phyloP scores from a whole-genome alignment of 2,888 invertebrate species.

The Macrosoma leucophasiata region DNA sequence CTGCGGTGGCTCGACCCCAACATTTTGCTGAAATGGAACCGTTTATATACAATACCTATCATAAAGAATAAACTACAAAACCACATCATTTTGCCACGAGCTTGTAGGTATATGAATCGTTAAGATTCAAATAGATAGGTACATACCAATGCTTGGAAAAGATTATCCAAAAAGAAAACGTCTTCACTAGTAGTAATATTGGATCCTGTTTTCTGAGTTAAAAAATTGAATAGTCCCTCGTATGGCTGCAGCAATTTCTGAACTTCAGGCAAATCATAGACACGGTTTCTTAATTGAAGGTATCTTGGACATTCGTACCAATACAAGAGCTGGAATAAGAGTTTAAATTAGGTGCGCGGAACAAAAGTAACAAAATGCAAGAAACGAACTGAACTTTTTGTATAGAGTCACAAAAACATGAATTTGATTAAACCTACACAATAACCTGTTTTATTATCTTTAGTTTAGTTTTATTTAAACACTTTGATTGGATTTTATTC shows the following conservation, averaged over 20 bases:
- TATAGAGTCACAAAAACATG: too few species aligned
- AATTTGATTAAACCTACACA: too few species aligned
- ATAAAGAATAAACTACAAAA: too few species aligned
- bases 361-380: too few species aligned
- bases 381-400: too few species aligned
- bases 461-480: too few species aligned
- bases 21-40: slow-evolving; percentile 62
- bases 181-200: slow-evolving; percentile 58
- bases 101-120: neutral
- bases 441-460: too few species aligned
- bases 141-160: slow-evolving; percentile 65
- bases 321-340: slow-evolving; percentile 55
- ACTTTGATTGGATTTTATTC: too few species aligned
- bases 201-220: slow-evolving; percentile 45
- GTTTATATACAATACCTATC: too few species aligned
- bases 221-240: slow-evolving; percentile 39
- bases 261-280: slow-evolving; percentile 45
- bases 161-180: slow-evolving; percentile 63
- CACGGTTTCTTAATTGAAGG: slow-evolving; percentile 39
- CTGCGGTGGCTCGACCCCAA: slow-evolving; percentile 47
- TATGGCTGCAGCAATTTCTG: slow-evolving; percentile 43
- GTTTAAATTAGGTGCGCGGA: too few species aligned
- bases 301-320: slow-evolving; percentile 66
- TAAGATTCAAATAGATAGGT: neutral
- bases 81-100: slow-evolving; percentile 7